Percentiles rank a stretch among this genome's conserved stretches.
phyloP scores from a whole-genome alignment of 2,888 invertebrate species.

The Mythimna vitellina region DNA sequence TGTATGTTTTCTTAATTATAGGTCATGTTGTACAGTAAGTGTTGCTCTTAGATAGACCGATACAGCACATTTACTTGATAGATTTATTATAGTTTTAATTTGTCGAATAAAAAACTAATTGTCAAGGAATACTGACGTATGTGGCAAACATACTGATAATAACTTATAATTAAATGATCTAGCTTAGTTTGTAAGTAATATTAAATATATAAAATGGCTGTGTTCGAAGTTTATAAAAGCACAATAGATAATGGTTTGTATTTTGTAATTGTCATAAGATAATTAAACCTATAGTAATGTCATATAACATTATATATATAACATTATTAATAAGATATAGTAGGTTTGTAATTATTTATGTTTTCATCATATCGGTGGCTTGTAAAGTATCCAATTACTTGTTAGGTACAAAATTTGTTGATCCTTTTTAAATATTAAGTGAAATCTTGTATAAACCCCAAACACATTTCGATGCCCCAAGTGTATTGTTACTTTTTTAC shows the following conservation, averaged over 20 bases:
- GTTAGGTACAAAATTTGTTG: conserved; percentile 13
- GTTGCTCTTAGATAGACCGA: conserved; percentile 34
- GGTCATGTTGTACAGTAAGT: conserved; percentile 50
- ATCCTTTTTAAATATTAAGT: conserved; percentile 3
- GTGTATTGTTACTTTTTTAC: conserved; percentile 43
- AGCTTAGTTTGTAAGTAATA: conserved; percentile 70
- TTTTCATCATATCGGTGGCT: conserved; percentile 21
- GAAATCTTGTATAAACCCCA: conserved; percentile 43
- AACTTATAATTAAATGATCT: conserved; percentile 50
- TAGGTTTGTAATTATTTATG: conserved; percentile 32
- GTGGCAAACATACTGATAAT: conserved; percentile 26
- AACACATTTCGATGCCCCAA: conserved; percentile 43
- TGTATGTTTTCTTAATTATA: conserved; percentile 65
- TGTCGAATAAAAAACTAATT: background rate
- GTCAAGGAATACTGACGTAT: conserved; percentile 6
- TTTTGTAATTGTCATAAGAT: conserved; percentile 69
- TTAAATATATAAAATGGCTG: conserved; percentile 88
- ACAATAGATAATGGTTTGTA: conserved; percentile 83
- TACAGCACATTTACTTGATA: conserved; percentile 38
- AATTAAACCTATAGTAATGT: conserved; percentile 47
- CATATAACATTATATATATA: no score
- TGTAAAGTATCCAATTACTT: conserved; percentile 6
- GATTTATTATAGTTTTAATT: conserved; percentile 9
- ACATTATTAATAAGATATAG: conserved; percentile 35
- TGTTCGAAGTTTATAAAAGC: conserved; percentile 86